Evolutionary conservation across 2,113 vertebrate genomes (phyloP).

Genomic region (Heteronetta atricapilla): DNA sequence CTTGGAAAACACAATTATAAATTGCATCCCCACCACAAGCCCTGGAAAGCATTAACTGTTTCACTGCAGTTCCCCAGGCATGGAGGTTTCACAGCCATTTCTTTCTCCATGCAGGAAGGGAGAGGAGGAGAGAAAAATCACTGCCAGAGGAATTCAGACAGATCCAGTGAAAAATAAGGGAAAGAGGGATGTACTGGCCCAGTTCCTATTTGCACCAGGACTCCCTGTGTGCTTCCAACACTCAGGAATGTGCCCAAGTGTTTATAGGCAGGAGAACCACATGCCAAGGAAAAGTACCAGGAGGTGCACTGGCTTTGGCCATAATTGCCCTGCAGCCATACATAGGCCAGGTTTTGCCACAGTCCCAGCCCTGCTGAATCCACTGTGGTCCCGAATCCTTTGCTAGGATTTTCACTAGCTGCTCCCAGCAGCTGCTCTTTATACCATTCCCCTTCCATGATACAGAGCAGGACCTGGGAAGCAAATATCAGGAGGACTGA

Average conservation of each 20-base stretch:
- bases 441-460: neutral
- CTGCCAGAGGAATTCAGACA: neutral
- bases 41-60: slow-evolving; percentile 48
- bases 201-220: neutral
- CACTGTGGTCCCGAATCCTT: neutral
- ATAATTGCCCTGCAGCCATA: neutral
- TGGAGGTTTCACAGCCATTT: accelerated
- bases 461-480: neutral
- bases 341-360: too few species aligned
- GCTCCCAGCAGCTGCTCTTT: neutral
- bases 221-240: neutral
- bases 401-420: neutral
- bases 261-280: neutral
- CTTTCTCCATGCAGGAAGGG: neutral
- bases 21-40: slow-evolving; percentile 29
- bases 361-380: neutral
- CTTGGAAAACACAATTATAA: slow-evolving; percentile 66
- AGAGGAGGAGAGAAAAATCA: neutral
- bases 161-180: neutral
- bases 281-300: neutral
- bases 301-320: neutral
- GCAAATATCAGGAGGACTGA: neutral
- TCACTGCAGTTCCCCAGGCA: neutral
- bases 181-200: neutral
- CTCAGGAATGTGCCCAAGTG: neutral